Conservation (phyloP, 2,797 vertebrate genomes). For the Anguilla anguilla region DNA sequence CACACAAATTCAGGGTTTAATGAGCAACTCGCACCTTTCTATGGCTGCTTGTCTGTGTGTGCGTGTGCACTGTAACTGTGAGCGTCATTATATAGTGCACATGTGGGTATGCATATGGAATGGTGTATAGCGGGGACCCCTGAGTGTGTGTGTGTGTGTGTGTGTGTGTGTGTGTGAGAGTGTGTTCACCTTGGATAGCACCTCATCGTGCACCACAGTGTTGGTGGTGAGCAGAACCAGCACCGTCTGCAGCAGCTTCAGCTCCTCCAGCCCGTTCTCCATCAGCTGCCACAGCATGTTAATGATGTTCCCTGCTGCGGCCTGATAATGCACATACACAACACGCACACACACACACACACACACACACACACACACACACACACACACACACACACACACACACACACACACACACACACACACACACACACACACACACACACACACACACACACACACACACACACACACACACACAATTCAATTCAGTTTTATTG, state of each 20-base stretch:
- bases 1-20: background rate
- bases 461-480: conserved; percentile 15
- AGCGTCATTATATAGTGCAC: background rate
- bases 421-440: conserved; percentile 30
- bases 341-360: conserved; percentile 31
- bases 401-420: background rate
- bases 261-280: conserved; percentile 97
- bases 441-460: conserved; percentile 15
- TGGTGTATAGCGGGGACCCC: too few species aligned
- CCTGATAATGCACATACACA: conserved; percentile 63
- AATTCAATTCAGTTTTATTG: too few species aligned
- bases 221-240: conserved; percentile 96
- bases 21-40: too few species aligned
- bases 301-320: conserved; percentile 95
- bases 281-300: conserved; percentile 99
- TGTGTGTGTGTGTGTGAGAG: background rate
- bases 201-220: conserved; percentile 92
- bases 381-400: conserved; percentile 16
- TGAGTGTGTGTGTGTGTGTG: background rate
- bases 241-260: conserved; percentile 95
- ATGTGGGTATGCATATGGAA: background rate
- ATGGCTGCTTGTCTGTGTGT: background rate
- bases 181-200: conserved; percentile 77
- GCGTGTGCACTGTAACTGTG: background rate
- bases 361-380: conserved; percentile 12